Evolutionary conservation across 1,140 invertebrate genomes (phyloP), one percentile per base, ranked within the genome.

Genomic region (Lepidurus packardi): DNA sequence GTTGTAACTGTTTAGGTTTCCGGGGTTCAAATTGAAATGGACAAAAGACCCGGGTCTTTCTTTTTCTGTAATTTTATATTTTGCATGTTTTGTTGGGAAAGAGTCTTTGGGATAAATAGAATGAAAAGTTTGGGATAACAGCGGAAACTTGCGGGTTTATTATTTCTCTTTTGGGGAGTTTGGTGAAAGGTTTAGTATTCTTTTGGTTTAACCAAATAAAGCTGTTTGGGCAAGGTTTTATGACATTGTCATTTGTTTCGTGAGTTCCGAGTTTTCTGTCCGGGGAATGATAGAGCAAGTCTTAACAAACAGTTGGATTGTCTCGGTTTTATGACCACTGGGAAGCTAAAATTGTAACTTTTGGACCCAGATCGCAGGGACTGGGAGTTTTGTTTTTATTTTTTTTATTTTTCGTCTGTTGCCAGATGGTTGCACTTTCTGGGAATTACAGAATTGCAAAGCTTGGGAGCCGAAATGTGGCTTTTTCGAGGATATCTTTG

Each of bases 351-450:
- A 65, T 65, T 21, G 53, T 65, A 65, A 65, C 53, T 65, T 65
- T 65, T 21, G 16, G 53, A 21, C 16, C 53, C 7, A 21, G 16
- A 65, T 21, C 53, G 21, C 53, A 65, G 53, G 16, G 9, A 65
- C 16, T n/a, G 53, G 21, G 4, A 65, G 53, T 7, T 21, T 65
- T 65, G 16, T 65, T 65, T 65, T 65, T 65, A 2, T 10, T 65
- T 65, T 13, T 21, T 7, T 65, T n/a, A n/a, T 4, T 2, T 34
- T 34, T 34, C 34, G 53, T 65, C 53, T 65, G 16, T 65, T 65
- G 53, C 53, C 53, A 65, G 53, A 65, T 65, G 53, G 53, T 65
- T 65, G 53, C 53, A 65, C 53, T 65, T 47, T 65, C 53, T 65
- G 53, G 53, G 53, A 65, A 65, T n/a, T 65, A 13, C 3, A 13